Conservation (phyloP, 2,797 vertebrate species). For the Sphenopsis melanotis region DNA sequence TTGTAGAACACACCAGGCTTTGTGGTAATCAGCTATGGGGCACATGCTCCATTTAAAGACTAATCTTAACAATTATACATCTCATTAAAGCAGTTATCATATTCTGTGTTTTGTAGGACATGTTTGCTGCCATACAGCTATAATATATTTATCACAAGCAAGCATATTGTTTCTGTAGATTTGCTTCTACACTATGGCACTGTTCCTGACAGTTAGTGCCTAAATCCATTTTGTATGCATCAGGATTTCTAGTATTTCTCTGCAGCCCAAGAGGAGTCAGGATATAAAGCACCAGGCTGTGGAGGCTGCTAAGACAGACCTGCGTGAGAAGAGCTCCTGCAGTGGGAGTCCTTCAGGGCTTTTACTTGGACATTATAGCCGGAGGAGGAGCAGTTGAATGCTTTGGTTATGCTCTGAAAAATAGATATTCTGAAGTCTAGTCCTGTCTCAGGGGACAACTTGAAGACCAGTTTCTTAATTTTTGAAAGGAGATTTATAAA, state of each 20-base stretch:
- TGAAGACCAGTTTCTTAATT: background rate
- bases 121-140: background rate
- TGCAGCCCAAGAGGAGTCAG: background rate
- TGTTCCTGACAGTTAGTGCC: background rate
- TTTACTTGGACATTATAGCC: background rate
- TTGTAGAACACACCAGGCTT: rapidly evolving
- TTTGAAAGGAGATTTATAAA: background rate
- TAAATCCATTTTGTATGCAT: background rate
- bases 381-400: background rate
- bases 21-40: background rate
- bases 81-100: background rate
- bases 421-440: background rate
- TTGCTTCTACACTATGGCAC: background rate
- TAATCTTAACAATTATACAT: background rate
- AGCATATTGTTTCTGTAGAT: background rate
- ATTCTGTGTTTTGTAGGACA: background rate
- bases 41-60: background rate
- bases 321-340: background rate
- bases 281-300: background rate
- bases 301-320: background rate
- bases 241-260: background rate
- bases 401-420: background rate
- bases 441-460: background rate
- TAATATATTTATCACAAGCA: background rate
- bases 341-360: background rate